Evolutionary conservation across 1,140 invertebrate genomes (phyloP).

Genomic region (Drosophila nigrodunni): DNA sequence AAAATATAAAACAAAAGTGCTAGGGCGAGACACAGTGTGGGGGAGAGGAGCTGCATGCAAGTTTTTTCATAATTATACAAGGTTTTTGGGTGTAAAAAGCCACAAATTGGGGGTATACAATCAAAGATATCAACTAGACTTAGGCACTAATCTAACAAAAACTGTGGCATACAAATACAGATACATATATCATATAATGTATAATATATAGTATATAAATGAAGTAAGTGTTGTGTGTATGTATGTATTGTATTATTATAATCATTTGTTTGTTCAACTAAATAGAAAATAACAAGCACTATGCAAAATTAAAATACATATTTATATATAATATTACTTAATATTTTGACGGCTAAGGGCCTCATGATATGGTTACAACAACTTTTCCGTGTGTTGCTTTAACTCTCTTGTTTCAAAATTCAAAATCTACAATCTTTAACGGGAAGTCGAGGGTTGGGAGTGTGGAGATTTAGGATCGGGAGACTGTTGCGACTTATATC

Average conservation of each 20-base stretch:
- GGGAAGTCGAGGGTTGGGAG: background rate
- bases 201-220: conserved; percentile 1
- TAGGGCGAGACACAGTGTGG: conserved; percentile 1
- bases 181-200: background rate
- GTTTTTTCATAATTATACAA: conserved; percentile 54
- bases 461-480: background rate
- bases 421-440: conserved; percentile 46
- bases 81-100: conserved; percentile 78
- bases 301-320: conserved; percentile 46
- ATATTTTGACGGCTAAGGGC: conserved; percentile 44
- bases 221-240: conserved; percentile 18
- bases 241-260: conserved; percentile 24
- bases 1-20: conserved; percentile 11
- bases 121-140: conserved; percentile 66
- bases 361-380: conserved; percentile 75
- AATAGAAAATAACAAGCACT: conserved; percentile 81
- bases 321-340: conserved; percentile 53
- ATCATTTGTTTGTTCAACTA: conserved; percentile 67
- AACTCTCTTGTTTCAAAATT: conserved; percentile 28
- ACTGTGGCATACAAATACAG: conserved; percentile 49
- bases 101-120: conserved; percentile 68
- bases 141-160: conserved; percentile 81
- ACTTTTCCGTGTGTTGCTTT: conserved; percentile 49
- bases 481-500: conserved; percentile 86
- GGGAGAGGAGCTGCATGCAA: conserved; percentile 9